These are phyloP conservation scores for Leucoptera coffeella DNA, from an alignment of 2,888 invertebrate genomes.

Conservation along the genomic window DNA sequence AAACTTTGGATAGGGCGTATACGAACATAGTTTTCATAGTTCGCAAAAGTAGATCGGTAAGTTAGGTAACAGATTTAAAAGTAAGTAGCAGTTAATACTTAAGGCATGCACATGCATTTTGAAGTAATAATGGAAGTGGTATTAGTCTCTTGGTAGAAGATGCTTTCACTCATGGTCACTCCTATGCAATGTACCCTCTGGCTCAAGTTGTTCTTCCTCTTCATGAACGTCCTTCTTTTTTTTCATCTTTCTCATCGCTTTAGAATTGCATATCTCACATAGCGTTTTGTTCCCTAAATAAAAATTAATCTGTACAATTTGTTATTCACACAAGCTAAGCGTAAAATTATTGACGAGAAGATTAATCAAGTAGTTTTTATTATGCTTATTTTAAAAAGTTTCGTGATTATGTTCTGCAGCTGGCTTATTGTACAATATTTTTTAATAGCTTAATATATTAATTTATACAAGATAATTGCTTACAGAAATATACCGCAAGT, in stretches of 20 bases:
- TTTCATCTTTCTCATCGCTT: conserved; percentile 66
- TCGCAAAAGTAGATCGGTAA: too few species aligned
- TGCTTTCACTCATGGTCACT: too few species aligned
- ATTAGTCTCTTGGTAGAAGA: too few species aligned
- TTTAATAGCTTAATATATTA: too few species aligned
- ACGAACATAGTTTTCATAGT: too few species aligned
- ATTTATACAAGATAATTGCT: conserved; percentile 35
- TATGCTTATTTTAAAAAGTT: background rate
- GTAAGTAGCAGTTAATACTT: too few species aligned
- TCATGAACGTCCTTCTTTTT: conserved; percentile 50
- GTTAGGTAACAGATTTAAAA: too few species aligned
- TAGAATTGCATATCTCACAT: conserved; percentile 78
- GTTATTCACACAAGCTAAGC: conserved; percentile 2
- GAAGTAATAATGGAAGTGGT: too few species aligned
- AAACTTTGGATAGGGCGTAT: too few species aligned
- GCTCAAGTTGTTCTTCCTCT: conserved; percentile 27
- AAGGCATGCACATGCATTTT: too few species aligned
- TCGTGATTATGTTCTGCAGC: background rate
- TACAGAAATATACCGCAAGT: conserved; percentile 89
- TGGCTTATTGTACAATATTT: background rate
- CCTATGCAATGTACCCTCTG: conserved; percentile 29
- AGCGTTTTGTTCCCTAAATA: conserved; percentile 85
- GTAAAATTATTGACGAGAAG: conserved; percentile 15
- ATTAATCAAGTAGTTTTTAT: conserved; percentile 2
- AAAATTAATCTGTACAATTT: conserved; percentile 12